Evolutionary conservation across 92 coral and sea anemone species (phyloP), one percentile per base, ranked within the genome.

Genomic region (Zoanthus sansibaricus): DNA sequence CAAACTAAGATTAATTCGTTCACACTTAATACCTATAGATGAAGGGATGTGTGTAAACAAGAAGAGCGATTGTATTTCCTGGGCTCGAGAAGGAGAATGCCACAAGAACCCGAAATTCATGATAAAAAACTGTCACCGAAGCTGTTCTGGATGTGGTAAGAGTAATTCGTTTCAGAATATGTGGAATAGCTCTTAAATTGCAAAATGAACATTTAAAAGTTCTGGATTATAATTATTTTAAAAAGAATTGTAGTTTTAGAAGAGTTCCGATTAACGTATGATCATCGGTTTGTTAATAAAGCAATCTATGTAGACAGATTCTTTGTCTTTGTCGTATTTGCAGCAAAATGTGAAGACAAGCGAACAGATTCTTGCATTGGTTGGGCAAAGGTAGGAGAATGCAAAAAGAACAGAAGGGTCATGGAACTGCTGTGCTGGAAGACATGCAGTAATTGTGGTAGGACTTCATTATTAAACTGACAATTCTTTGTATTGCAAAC

Each of bases 391-490:
- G 64, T 58, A 66, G 84, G 74, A 30, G 84, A 79, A 64, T 79
- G 84, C 42, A 79, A 47, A 64, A 79, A 79, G 3, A 79, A 64
- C 61, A 52, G 73, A 30, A 44, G 31, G 25, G 74, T 54, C 18
- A 79, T 79, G 84, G 84, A 79, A 42, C 20, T 62, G 84, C 64
- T 79, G 16, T 79, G 84, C 37, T 79, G 84, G 84, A 79, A 62
- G 10, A 64, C 84, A 30, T 79, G 84, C 58, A 79, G 84, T 32
- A 79, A 79, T 59, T 79, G 84, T 16, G 84, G 84, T 79, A 46
- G 7, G 74, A 69, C 42, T 30, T 37, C 42, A 37, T 3, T 1
- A 9, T 30, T 68, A 6, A 4, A 14, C 21, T 17, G 17, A 7
- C 17, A 61, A 61, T 6, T 21, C 16, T n/a, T 58, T 33, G 42